Evolutionary conservation across 2,113 vertebrate species (phyloP), one percentile per base, ranked within the genome.

Genomic region (Urocynchramus pylzowi): DNA sequence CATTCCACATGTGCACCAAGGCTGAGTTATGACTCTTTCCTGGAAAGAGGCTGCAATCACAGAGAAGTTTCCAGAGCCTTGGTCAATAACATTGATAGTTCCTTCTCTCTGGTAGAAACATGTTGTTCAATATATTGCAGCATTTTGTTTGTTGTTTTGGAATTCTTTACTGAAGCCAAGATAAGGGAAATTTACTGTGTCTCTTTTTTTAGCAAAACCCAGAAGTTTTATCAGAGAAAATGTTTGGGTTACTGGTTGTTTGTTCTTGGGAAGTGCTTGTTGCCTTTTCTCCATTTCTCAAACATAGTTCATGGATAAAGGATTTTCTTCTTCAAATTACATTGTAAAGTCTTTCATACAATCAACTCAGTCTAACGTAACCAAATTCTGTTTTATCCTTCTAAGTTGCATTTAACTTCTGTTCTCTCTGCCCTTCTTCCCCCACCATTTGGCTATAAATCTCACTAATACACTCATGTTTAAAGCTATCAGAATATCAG

Each of bases 141-240:
- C 26, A 49, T 69, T 75, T 67, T 95, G 57, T 83, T 92, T 93
- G 50, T 93, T 97, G 63, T 83, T 93, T 91, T 88, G 42, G 83
- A 85, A 85, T 95, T 90, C 70, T 83, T 95, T 73, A 31, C 53
- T 85, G 94, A 94, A 82, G 47, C 28, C 53, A 44, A 94, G 96
- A 96, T 93, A 97, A 91, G 61, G 27, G 49, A 91, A 90, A 94
- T 96, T 95, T 95, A 94, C 82, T 64, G 45, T 53, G 26, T 69
- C 28, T 87, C 54, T 94, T 85, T 84, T 67, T 89, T 93, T 91
- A 95, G 65, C 41, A 87, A 91, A 84, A 75, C 3, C 0, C 64
- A 73, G 42, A 91, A 90, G 22, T 87, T 50, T 91, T 83, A 76
- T 87, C 53, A 80, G 17, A 53, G 24, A 59, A 68, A 90, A 65